Evolutionary conservation across 1,140 invertebrate species (phyloP).

Genomic region (Camponotus vicinus): DNA sequence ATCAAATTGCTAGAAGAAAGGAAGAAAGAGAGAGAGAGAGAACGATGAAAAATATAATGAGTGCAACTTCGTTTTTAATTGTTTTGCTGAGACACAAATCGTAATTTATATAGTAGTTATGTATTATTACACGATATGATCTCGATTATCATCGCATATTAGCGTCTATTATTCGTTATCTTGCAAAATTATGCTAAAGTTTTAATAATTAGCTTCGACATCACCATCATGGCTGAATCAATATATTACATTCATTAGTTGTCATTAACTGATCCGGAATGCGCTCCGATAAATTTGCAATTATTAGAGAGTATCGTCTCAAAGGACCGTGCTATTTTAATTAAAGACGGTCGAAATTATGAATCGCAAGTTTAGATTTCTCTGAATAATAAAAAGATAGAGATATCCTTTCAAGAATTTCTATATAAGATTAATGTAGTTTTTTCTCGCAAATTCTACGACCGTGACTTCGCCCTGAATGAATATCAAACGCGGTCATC

Average conservation of each 20-base stretch:
- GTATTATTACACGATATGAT: conserved; percentile 60
- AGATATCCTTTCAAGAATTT: background rate
- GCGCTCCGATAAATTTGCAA: background rate
- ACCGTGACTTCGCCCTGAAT: conserved; percentile 40
- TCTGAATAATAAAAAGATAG: background rate
- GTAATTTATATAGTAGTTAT: conserved; percentile 46
- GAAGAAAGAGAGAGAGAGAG: too few relatives aligned
- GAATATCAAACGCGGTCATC: conserved; percentile 61
- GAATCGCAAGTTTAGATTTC: background rate
- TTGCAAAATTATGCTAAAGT: background rate
- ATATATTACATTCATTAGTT: background rate
- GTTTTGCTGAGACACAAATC: conserved; percentile 52
- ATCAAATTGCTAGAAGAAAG: background rate
- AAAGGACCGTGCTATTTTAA: background rate
- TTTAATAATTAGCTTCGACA: conserved; percentile 43
- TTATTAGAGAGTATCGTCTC: background rate
- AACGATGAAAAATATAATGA: background rate
- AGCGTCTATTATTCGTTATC: conserved; percentile 66
- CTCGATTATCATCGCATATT: conserved; percentile 51
- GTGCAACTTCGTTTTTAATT: conserved; percentile 53
- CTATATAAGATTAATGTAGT: background rate
- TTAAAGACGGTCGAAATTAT: background rate
- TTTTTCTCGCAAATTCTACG: background rate
- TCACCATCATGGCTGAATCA: background rate
- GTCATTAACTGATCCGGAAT: background rate